These are phyloP conservation scores for Eptesicus fuscus DNA, from an alignment of 2,113 vertebrate genomes.

Conservation along the genomic window DNA sequence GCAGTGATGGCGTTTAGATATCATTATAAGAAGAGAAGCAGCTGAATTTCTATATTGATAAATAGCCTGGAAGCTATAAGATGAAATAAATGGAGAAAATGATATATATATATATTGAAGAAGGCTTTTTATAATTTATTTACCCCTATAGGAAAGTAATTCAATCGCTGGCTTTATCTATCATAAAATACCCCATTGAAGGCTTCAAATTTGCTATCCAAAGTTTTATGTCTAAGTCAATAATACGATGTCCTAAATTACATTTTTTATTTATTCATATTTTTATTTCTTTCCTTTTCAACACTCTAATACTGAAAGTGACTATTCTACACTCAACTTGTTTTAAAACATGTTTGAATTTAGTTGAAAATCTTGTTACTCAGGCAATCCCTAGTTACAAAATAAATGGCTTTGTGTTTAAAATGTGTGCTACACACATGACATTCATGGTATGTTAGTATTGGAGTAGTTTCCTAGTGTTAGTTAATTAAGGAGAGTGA, in stretches of 20 bases:
- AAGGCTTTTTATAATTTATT: background rate
- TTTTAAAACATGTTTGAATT: constrained; percentile 15
- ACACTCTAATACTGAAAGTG: background rate
- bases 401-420: background rate
- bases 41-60: constrained; percentile 27
- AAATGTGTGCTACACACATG: background rate
- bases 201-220: background rate
- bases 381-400: background rate
- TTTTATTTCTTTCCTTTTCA: constrained; percentile 18
- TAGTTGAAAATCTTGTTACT: background rate
- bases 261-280: background rate
- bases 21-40: constrained; percentile 35
- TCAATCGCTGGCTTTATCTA: constrained; percentile 37
- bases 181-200: constrained; percentile 50
- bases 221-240: constrained; percentile 33
- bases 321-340: background rate
- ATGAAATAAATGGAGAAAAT: constrained; percentile 33
- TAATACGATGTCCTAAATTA: constrained; percentile 3
- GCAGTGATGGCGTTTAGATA: constrained; percentile 38
- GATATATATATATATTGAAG: background rate
- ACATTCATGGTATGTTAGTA: background rate
- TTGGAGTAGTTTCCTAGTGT: background rate
- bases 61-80: constrained; percentile 15
- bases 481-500: background rate
- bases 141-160: constrained; percentile 49